Base-by-base conservation (phyloP, 2,888 invertebrate species). In the Tridacna gigas region DNA sequence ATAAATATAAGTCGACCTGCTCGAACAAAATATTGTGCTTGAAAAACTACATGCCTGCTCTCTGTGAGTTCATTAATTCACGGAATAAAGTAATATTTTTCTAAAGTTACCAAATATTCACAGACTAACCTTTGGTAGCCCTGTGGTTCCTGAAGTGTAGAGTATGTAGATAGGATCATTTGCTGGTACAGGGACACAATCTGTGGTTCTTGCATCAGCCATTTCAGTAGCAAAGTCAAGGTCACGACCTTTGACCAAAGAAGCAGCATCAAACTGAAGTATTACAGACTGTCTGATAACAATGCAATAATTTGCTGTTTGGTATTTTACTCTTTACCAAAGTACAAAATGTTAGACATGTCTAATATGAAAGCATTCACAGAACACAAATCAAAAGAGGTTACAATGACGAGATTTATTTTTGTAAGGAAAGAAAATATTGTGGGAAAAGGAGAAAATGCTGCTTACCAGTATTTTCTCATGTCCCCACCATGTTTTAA, bases 121-220 rank as follows among this genome's bases (percentile, higher is more conserved):
- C 3, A 51, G n/a, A 37, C 22, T 75, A 66, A 93, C 94, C 92
- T 94, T 94, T 0, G 94, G 94, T 48, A 91, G 77, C 1, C 94
- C 94, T 9, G 94, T 94, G 48, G 95, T 95, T 26, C 95, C 95
- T 3, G 98, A 98, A 0, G 99, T 99, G 93, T 99, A 98, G 7
- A 99, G 95, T 84, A 99, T 97, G 92, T 99, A 99, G 15, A 98
- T 95, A 0, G 98, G 98, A 91, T 98, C 97, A 91, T 97, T 98
- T 0, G 98, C 97, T 91, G 97, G 97, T 0, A 98, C 97, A 0
- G 98, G 96, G 0, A 98, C 97, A 93, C 98, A 98, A 0, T 97
- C 96, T 75, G 97, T 97, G 18, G 90, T 89, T 5, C 96, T 96
- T 0, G 96, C 96, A 83, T 96, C 95, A 80, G 95, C 95, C 79